phyloP scores from a whole-genome alignment of 2,113 vertebrate species.

The Malurus elegans region DNA sequence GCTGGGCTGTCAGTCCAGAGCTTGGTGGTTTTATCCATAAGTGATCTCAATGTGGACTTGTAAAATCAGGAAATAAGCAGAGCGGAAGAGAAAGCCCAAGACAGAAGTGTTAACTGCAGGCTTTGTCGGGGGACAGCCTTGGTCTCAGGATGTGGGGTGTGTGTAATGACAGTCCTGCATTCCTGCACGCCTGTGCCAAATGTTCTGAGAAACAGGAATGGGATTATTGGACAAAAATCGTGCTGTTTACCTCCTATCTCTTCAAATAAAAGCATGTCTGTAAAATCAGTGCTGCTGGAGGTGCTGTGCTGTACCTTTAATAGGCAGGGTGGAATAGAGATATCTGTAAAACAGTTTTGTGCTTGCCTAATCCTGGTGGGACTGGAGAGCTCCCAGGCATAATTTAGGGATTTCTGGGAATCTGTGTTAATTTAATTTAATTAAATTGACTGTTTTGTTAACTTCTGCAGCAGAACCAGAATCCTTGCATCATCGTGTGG shows the following conservation, averaged over 20 bases:
- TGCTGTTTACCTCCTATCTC: background rate
- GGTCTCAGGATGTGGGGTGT: accelerated
- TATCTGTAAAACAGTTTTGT: background rate
- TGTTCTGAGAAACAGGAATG: background rate
- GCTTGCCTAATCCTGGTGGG: background rate
- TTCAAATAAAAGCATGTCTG: background rate
- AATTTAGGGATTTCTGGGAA: background rate
- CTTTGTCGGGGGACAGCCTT: background rate
- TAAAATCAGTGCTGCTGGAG: background rate
- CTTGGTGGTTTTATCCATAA: background rate
- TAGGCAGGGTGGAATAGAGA: background rate
- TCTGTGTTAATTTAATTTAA: constrained; percentile 1
- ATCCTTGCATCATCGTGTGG: background rate
- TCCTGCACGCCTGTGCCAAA: background rate
- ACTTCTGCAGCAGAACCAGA: background rate
- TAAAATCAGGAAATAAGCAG: background rate
- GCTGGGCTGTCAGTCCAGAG: background rate
- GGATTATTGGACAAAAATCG: accelerated
- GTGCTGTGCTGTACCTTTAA: background rate
- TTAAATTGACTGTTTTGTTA: background rate
- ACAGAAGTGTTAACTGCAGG: background rate
- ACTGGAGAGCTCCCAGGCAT: background rate
- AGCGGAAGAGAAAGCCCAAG: background rate
- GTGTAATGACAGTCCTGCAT: background rate
- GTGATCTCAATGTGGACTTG: background rate